Conservation (phyloP, 2,888 invertebrate genomes). For the Sphaeridia pumilis region DNA sequence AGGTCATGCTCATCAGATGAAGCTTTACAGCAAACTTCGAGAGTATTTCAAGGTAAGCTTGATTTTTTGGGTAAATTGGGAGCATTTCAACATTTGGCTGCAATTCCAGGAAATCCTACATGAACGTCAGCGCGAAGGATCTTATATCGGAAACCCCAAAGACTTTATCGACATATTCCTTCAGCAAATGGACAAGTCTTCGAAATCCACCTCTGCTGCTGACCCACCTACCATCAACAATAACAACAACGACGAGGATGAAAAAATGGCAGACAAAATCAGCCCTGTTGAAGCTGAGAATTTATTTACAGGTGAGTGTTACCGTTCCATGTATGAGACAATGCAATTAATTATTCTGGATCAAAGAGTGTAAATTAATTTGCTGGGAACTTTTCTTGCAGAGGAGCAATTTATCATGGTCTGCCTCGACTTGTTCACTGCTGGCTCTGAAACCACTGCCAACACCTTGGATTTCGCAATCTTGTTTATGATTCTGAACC, state of each 20-base stretch:
- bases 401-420: slow-evolving; percentile 33
- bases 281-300: too few species aligned
- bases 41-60: slow-evolving; percentile 26
- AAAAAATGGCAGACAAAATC: neutral
- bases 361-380: too few species aligned
- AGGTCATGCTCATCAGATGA: slow-evolving; percentile 30
- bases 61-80: too few species aligned
- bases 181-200: slow-evolving; percentile 25
- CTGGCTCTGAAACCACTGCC: slow-evolving; percentile 28
- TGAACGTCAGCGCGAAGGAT: slow-evolving; percentile 17
- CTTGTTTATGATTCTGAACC: slow-evolving; percentile 27
- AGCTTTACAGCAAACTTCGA: slow-evolving; percentile 23
- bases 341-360: too few species aligned
- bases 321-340: too few species aligned
- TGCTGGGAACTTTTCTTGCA: slow-evolving; percentile 3
- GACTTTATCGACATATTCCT: slow-evolving; percentile 32
- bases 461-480: slow-evolving; percentile 31
- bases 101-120: slow-evolving; percentile 20
- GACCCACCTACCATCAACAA: too few species aligned
- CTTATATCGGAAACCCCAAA: slow-evolving; percentile 20
- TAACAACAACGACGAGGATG: slow-evolving; percentile 13
- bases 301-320: slow-evolving; percentile 26
- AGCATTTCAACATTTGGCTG: too few species aligned
- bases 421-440: slow-evolving; percentile 30
- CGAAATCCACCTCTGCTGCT: too few species aligned